Percentiles rank a stretch among this genome's conserved stretches.
phyloP scores from a whole-genome alignment of 2,888 invertebrate genomes.

The Ichneumoninae sp. region DNA sequence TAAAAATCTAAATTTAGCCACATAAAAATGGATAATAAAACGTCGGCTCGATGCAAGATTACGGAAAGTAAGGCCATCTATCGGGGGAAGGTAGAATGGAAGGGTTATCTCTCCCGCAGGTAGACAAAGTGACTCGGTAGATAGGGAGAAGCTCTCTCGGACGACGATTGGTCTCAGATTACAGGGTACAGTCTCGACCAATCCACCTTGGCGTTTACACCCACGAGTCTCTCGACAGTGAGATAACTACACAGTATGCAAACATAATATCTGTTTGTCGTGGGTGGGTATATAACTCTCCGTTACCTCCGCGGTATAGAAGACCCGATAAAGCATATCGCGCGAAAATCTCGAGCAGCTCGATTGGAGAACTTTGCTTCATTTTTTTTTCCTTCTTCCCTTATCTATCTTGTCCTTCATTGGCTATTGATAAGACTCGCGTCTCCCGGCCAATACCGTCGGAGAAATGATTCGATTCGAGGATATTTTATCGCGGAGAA shows the following conservation, averaged over 20 bases:
- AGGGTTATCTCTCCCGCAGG: slow-evolving; percentile 56
- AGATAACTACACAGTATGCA: slow-evolving; percentile 57
- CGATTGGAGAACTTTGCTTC: slow-evolving; percentile 51
- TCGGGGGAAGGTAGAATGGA: slow-evolving; percentile 31
- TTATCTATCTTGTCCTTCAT: slow-evolving; percentile 55
- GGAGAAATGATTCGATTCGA: slow-evolving; percentile 25
- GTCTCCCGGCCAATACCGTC: slow-evolving; percentile 24
- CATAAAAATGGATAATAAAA: background rate
- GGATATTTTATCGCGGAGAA: slow-evolving; percentile 32
- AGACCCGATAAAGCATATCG: slow-evolving; percentile 48
- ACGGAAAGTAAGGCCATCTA: background rate
- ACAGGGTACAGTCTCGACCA: slow-evolving; percentile 55
- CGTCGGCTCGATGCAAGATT: background rate
- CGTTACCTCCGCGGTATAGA: slow-evolving; percentile 39
- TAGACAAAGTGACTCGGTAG: slow-evolving; percentile 61
- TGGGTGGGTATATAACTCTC: slow-evolving; percentile 67
- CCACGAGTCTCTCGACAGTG: slow-evolving; percentile 46
- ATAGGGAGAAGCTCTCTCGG: slow-evolving; percentile 34
- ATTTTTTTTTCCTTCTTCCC: slow-evolving; percentile 15
- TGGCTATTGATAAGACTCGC: slow-evolving; percentile 55
- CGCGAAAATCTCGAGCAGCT: slow-evolving; percentile 36
- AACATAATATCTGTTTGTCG: slow-evolving; percentile 60
- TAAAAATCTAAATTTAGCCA: background rate
- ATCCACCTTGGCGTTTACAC: slow-evolving; percentile 60
- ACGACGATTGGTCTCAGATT: slow-evolving; percentile 63